Evolutionary conservation across 1,140 invertebrate species (phyloP).

Genomic region (Zophobas atratus): DNA sequence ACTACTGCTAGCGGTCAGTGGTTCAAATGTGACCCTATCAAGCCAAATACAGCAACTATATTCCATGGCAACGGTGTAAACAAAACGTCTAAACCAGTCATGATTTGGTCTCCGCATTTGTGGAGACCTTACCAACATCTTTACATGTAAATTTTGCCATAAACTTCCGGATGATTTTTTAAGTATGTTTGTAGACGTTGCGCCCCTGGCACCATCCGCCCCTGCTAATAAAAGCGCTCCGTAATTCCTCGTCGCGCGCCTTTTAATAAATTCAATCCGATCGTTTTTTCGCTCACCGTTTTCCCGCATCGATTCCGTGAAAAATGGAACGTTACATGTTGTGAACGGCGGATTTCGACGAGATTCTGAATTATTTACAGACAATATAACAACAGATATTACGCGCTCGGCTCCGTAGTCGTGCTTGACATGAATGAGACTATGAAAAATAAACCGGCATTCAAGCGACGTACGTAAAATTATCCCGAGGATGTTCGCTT

Average conservation of each 20-base stretch:
- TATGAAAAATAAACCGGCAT: conserved; percentile 35
- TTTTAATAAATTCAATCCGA: neutral
- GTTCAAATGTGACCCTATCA: no score
- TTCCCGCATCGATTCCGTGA: conserved; percentile 15
- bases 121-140: no score
- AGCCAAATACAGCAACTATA: no score
- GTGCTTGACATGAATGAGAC: conserved; percentile 27
- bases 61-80: no score
- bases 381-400: conserved; percentile 41
- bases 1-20: no score
- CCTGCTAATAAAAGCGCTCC: no score
- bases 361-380: conserved; percentile 23
- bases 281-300: neutral
- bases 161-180: no score
- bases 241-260: neutral
- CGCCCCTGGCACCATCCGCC: no score
- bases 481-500: conserved; percentile 16
- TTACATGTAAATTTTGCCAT: no score
- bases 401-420: conserved; percentile 10
- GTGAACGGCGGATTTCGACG: conserved; percentile 15
- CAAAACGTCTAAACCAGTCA: no score
- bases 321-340: conserved; percentile 16
- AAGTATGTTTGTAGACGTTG: no score
- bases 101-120: no score
- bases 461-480: conserved; percentile 13